Base-by-base conservation (phyloP, 2,113 vertebrate genomes). In the Piliocolobus tephrosceles region DNA sequence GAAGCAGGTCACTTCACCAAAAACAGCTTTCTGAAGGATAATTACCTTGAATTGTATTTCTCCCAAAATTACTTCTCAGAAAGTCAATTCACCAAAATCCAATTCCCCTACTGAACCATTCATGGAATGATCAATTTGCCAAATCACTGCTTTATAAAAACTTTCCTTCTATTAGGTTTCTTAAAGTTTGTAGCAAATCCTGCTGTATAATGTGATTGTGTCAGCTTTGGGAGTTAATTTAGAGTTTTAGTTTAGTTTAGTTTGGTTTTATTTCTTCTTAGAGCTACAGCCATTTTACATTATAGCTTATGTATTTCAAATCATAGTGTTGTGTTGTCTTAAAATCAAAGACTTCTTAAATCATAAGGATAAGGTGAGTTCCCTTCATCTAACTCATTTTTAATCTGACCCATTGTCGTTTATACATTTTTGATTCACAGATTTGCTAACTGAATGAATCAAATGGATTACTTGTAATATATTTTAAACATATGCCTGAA, bases 281-380 rank as follows among this genome's bases (percentile, higher is more conserved):
- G 27, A 83, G 10, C 38, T 45, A 11, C 9, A 16, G 6, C 20
- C 1, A 8, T 79, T 57, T 94, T 52, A 43, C 18, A 40, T 57
- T 57, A 86, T 64, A 64, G 61, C 61, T 64, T 83, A 90, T 55
- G 3, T 61, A 85, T 96, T 94, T 92, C 12, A 66, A 52, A 87
- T 35, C 20, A 32, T 2, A 87, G 8, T 66, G 10, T 84, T 89
- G 23, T 70, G 22, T n/a, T 72, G 14, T 83, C 57, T 91, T 87
- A 92, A 81, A 89, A 81, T 45, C 30, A 47, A 94, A 30, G 58
- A 87, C 35, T 96, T 96, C 38, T 88, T 76, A 66, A 93, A 55
- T 86, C 52, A 25, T 25, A 91, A 92, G 16, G 38, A 58, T 84
- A 90, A 73, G 66, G 23, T 66, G 47, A 91, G 18, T 89, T 95